A percentile compares a stretch with the other conserved stretches of the same genome.
These are phyloP conservation scores for Spodoptera frugiperda DNA, from an alignment of 1,140 invertebrate genomes.

Conservation along the genomic window DNA sequence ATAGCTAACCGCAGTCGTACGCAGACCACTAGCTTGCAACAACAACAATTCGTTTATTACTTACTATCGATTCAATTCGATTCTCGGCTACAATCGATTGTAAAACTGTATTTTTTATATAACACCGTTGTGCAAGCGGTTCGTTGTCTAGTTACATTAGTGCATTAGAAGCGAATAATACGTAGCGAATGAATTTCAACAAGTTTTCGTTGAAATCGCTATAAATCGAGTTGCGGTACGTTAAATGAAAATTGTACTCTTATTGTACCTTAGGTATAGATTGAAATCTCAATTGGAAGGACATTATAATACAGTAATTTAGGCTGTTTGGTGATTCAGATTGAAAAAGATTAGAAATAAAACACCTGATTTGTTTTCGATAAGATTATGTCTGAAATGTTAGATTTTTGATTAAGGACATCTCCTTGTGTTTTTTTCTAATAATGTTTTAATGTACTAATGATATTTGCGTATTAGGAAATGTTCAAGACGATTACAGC, in stretches of 20 bases:
- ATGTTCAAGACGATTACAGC: too few species aligned
- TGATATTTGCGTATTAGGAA: too few species aligned
- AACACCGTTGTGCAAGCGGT: constrained; percentile 26
- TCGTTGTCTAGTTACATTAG: constrained; percentile 9
- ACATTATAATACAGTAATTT: not conserved
- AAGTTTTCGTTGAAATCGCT: not conserved
- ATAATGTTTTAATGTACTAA: too few species aligned
- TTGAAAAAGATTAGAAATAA: constrained; percentile 3
- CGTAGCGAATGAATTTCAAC: constrained; percentile 21
- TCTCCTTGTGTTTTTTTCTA: too few species aligned
- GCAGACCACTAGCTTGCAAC: constrained; percentile 3
- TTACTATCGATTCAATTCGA: not conserved
- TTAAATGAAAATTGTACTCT: not conserved
- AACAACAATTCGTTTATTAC: not conserved
- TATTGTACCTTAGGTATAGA: not conserved
- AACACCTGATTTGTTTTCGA: not conserved
- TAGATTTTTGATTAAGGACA: too few species aligned
- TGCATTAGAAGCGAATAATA: not conserved
- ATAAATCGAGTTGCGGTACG: not conserved
- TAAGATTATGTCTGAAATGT: too few species aligned
- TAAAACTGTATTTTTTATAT: constrained; percentile 37
- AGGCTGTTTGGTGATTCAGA: not conserved
- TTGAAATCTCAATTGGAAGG: not conserved
- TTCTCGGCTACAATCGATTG: constrained; percentile 9
- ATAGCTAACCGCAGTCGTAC: not conserved